Conservation (phyloP, 1,140 invertebrate species). For the Bombus waltoni region DNA sequence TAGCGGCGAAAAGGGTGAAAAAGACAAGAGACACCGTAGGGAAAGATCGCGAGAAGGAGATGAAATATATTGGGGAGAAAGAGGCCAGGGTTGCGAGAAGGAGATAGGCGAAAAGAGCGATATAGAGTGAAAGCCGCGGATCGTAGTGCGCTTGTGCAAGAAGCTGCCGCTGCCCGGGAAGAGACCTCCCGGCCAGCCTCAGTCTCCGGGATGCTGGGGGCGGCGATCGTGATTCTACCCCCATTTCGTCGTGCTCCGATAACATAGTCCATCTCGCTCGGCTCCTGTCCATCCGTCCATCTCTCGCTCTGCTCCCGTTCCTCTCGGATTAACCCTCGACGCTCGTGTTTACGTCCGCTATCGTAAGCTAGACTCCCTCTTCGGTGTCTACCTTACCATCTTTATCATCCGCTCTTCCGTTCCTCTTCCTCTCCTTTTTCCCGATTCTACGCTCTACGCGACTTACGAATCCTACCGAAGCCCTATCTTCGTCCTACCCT, state of each 20-base stretch:
- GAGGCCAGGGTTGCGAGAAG: slow-evolving; percentile 18
- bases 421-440: neutral
- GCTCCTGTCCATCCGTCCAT: slow-evolving; percentile 42
- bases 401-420: slow-evolving; percentile 1
- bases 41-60: slow-evolving; percentile 25
- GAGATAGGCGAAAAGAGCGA: slow-evolving; percentile 36
- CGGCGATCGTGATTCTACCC: slow-evolving; percentile 92
- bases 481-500: neutral
- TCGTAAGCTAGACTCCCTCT: slow-evolving; percentile 42
- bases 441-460: neutral
- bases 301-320: slow-evolving; percentile 36
- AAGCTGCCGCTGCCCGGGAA: slow-evolving; percentile 82
- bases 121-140: slow-evolving; percentile 62
- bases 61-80: neutral
- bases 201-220: slow-evolving; percentile 86
- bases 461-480: too few species aligned
- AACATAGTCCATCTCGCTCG: slow-evolving; percentile 69
- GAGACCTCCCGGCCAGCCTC: slow-evolving; percentile 80
- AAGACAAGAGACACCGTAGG: neutral
- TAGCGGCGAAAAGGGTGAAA: slow-evolving; percentile 27
- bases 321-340: slow-evolving; percentile 52
- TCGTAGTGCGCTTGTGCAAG: slow-evolving; percentile 80
- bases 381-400: neutral
- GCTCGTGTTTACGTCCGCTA: neutral
- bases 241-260: slow-evolving; percentile 83